Evolutionary conservation across 2,888 invertebrate genomes (phyloP), one percentile per base, ranked within the genome.

Genomic region (Synergus laeviventris): DNA sequence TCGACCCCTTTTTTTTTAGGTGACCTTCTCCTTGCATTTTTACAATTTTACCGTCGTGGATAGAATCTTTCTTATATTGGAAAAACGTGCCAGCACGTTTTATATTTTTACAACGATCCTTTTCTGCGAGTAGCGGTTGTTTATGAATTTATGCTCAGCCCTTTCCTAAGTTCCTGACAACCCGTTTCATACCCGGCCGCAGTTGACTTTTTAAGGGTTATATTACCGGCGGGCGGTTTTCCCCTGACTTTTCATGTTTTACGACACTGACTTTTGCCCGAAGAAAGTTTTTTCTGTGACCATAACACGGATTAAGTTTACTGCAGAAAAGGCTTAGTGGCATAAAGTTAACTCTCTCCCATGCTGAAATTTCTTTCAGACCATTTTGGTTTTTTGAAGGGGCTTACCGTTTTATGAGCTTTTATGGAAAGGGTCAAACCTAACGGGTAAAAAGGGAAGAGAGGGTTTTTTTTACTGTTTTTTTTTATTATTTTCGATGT

Each of bases 321-420:
- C 84, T 83, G 83, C 83, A 81, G 74, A 86, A 89, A 89, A 88
- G 88, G 87, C 84, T 89, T 88, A 87, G 87, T 82, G 88, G 88
- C 86, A 82, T 86, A 82, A 87, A 88, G 88, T 89, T 87, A 89
- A 89, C 87, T 85, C 84, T 82, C 80, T 78, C 80, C 31, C n/a
- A 49, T 11, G 31, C 18, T 70, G 49, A 70, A 45, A 49, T 49
- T 70, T 70, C 70, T 49, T 77, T 75, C 76, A 78, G 45, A 49
- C 56, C 64, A 76, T 78, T 76, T 80, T 80, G 77, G 74, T 78
- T 76, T 78, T 79, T 45, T 73, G 24, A 76, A 38, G 36, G n/a
- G n/a, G 11, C 49, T 49, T 54, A 70, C 74, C 31, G 76, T 84
- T 87, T 87, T 86, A 85, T 82, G 84, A 84, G 82, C 81, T 81